Base-by-base conservation (phyloP, 2,797 vertebrate genomes). In the Anabacerthia variegaticeps region DNA sequence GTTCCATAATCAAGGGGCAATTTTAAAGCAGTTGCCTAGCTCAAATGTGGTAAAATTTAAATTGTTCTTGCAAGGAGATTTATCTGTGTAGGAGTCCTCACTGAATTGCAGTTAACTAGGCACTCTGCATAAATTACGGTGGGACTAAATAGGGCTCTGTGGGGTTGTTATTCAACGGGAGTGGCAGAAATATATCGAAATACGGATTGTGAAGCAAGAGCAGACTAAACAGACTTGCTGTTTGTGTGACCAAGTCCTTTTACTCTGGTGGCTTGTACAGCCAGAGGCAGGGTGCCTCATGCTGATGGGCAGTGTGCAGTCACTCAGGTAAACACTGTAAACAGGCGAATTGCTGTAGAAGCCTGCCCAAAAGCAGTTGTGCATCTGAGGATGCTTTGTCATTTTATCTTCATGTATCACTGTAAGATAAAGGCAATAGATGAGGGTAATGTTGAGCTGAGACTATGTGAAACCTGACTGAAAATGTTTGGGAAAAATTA, bases 121-220 rank as follows among this genome's bases (percentile, higher is more conserved):
- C 36, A 54, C 10, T 79, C 48, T 69, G 63, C 65, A 88, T 67
- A 85, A 89, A 74, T 92, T 82, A 62, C 16, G 1, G 12, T 56
- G 55, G 56, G 24, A 59, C 58, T 66, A 51, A 68, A 43, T 66
- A 62, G 69, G 32, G 32, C 39, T 79, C 18, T 62, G 20, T 2
- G 3, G 41, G 20, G 30, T 63, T 66, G 30, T 84, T 81, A 24
- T 1, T 92, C 30, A 72, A 7, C 14, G 23, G 16, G 20, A 69
- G 54, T 1, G 2, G 44, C 51, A 82, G 84, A 87, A 90, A 43
- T 0, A 0, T 68, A 22, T 14, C 1, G 0, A 55, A 55, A 44
- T 62, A 34, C 1, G 18, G 26, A 32, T 54, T 68, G 22, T 52
- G 78, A 73, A 58, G 41, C 22, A 58, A 39, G 28, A 59, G 12